Evolutionary conservation across 2,113 vertebrate genomes (phyloP).

Genomic region (Oreotragus oreotragus): DNA sequence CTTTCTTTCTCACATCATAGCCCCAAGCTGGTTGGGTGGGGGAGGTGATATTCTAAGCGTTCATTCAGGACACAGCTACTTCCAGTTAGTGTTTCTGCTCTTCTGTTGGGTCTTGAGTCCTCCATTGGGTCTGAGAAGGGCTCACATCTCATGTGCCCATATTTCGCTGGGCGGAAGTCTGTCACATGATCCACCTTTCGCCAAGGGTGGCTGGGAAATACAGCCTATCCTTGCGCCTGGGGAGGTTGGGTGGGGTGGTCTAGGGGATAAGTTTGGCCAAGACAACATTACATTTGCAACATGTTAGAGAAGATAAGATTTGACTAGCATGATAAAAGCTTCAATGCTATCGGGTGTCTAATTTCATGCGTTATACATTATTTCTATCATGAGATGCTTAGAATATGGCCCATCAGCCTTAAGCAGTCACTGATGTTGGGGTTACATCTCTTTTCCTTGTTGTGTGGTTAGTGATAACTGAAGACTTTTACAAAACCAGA

Average conservation of each 20-base stretch:
- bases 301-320: background rate
- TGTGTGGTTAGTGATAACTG: background rate
- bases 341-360: background rate
- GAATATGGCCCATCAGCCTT: background rate
- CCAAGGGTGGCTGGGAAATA: background rate
- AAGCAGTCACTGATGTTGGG: background rate
- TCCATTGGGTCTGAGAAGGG: background rate
- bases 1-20: background rate
- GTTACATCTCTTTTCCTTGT: background rate
- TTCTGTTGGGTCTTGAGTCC: background rate
- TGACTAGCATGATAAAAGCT: background rate
- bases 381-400: conserved; percentile 4
- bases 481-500: background rate
- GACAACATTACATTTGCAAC: background rate
- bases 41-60: background rate
- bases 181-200: background rate
- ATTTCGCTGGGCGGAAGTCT: background rate
- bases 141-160: background rate
- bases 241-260: background rate
- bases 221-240: background rate
- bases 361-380: background rate
- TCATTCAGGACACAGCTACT: background rate
- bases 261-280: background rate
- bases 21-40: background rate
- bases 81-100: too few relatives aligned